Percentiles rank a stretch among this genome's conserved stretches.
phyloP scores from a whole-genome alignment of 2,888 invertebrate species.

The Conchocele bisecta region DNA sequence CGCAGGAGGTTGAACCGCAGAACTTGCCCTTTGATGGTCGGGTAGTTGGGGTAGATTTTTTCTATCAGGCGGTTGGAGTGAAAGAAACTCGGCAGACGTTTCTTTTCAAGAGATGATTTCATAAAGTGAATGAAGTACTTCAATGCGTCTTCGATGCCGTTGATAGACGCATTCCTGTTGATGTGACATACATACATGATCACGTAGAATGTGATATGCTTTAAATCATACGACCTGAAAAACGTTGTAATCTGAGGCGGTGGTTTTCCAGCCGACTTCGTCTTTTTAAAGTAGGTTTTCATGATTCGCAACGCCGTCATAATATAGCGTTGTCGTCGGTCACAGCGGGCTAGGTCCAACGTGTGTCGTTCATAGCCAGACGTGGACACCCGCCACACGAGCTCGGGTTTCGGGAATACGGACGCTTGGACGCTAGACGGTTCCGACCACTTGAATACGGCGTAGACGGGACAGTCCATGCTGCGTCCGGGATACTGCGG shows the following conservation, averaged over 20 bases:
- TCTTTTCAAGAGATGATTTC: slow-evolving; percentile 7
- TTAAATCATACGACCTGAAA: slow-evolving; percentile 53
- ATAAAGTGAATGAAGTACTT: slow-evolving; percentile 40
- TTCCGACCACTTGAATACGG: slow-evolving; percentile 60
- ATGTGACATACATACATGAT: slow-evolving; percentile 18
- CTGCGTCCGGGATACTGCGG: slow-evolving; percentile 4
- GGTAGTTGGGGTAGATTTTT: slow-evolving; percentile 4
- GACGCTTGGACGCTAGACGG: slow-evolving; percentile 2
- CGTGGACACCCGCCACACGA: slow-evolving; percentile 57
- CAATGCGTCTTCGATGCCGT: slow-evolving; percentile 40
- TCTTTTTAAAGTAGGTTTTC: slow-evolving; percentile 59
- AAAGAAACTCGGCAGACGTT: slow-evolving; percentile 46
- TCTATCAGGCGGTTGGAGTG: slow-evolving; percentile 1
- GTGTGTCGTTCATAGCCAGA: slow-evolving; percentile 61
- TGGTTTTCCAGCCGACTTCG: slow-evolving; percentile 7
- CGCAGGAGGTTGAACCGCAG: too few relatives aligned
- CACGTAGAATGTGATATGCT: slow-evolving; percentile 51
- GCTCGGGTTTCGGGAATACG: slow-evolving; percentile 21
- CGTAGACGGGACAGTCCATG: slow-evolving; percentile 51
- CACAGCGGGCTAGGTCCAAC: slow-evolving; percentile 44
- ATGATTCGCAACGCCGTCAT: slow-evolving; percentile 59
- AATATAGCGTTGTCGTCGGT: slow-evolving; percentile 39
- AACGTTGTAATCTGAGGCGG: slow-evolving; percentile 11
- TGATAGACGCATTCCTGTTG: not conserved
- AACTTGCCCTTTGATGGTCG: too few relatives aligned